Conservation (phyloP, 2,888 invertebrate genomes). For the Rhogogaster chlorosoma region DNA sequence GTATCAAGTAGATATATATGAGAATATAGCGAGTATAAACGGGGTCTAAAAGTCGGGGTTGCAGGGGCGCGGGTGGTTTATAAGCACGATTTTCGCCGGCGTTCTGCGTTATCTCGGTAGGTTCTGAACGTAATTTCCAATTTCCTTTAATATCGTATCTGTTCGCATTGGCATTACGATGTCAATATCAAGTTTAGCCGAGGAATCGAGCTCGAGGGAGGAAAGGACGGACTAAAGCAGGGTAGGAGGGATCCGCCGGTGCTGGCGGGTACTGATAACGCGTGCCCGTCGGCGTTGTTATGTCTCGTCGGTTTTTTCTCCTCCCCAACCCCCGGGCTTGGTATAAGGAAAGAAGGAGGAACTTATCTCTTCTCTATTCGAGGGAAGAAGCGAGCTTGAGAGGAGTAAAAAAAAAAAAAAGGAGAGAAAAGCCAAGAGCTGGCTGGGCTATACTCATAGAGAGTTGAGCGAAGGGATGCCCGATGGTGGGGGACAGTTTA, state of each 20-base stretch:
- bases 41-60: background rate
- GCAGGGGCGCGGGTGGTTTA: background rate
- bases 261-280: constrained; percentile 75
- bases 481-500: constrained; percentile 69
- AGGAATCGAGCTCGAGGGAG: constrained; percentile 50
- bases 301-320: constrained; percentile 62
- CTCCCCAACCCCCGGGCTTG: constrained; percentile 42
- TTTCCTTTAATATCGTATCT: constrained; percentile 57
- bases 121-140: constrained; percentile 46
- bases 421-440: constrained; percentile 50
- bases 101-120: constrained; percentile 33
- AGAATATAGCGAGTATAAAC: background rate
- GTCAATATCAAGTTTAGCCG: constrained; percentile 66
- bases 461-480: constrained; percentile 1
- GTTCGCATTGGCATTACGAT: constrained; percentile 60
- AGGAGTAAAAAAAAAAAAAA: constrained; percentile 27
- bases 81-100: background rate
- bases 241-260: constrained; percentile 58
- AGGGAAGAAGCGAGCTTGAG: constrained; percentile 43
- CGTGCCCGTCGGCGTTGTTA: constrained; percentile 72
- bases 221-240: constrained; percentile 24
- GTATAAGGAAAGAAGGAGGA: constrained; percentile 15
- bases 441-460: background rate
- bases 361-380: background rate
- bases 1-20: background rate